Base-by-base conservation (phyloP, 1,140 invertebrate species). In the Aphelinus certus region DNA sequence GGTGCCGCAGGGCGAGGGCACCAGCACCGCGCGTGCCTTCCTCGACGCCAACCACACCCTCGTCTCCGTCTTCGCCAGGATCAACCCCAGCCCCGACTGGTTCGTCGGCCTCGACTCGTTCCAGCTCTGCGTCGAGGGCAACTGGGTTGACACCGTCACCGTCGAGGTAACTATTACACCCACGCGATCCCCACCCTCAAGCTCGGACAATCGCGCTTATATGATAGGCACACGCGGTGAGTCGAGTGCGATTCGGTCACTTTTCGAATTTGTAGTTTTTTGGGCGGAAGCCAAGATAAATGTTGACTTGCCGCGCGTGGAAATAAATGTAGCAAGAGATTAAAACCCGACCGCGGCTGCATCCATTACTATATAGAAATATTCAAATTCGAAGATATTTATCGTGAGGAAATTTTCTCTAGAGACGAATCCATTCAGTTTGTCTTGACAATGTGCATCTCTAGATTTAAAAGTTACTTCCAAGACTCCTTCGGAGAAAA, bases 51-150 rank as follows among this genome's bases (percentile, higher is more conserved):
- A 95, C 86, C 95, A 97, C 88, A 95, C 95, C 5, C 86, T 96
- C 92, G 94, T 96, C 66, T 96, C 95, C 49, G 89, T 96, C 81
- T 94, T 96, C 90, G 91, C 93, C 4, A 90, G 94, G 77, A 95
- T 97, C 87, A 92, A 96, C 76, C 98, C 98, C 10, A 98, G 96
- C 51, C 98, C 98, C 0, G 97, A 99, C 89, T 99, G 98, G 98
- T 98, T 98, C 87, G 92, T 99, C 58, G 98, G 98, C 61, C 91
- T 99, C n/a, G 96, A 97, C 85, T 94, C 93, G 73, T 94, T 98
- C 81, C 92, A 96, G 84, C 91, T 99, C 2, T 99, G 98, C 86
- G 92, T 95, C 7, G 95, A 98, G 83, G 97, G 96, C 74, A 96
- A 96, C 77, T 99, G 98, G 97, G 89, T 96, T 56, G 96, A 98